phyloP scores from a whole-genome alignment of 2,797 vertebrate species.

The Bovichtus variegatus region DNA sequence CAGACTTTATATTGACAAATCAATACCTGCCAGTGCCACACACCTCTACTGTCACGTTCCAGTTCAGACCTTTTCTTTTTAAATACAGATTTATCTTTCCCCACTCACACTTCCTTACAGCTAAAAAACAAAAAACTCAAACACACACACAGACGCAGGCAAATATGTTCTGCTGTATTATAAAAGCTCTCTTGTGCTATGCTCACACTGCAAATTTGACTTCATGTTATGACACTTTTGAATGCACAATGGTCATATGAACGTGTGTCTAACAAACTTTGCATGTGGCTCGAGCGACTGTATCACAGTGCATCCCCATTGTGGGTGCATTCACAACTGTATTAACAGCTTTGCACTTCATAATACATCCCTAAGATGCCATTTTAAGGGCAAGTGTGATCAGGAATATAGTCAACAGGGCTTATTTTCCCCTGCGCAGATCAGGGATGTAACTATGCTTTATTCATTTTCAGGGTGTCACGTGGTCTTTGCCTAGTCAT shows the following conservation, averaged over 20 bases:
- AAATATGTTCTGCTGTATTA: constrained; percentile 5
- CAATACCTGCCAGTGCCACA: background rate
- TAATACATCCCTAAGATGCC: background rate
- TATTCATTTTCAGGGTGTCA: constrained; percentile 1
- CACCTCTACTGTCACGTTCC: background rate
- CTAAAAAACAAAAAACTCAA: constrained; percentile 9
- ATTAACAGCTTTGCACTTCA: background rate
- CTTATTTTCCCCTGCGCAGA: background rate
- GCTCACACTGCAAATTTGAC: background rate
- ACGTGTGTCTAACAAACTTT: background rate
- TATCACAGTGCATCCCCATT: background rate
- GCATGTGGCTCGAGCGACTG: constrained; percentile 1
- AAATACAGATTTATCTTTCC: background rate
- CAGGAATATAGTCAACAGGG: background rate
- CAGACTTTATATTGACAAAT: background rate
- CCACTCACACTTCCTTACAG: background rate
- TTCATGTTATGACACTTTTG: background rate
- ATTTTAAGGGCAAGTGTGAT: background rate
- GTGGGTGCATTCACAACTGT: background rate
- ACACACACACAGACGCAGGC: background rate
- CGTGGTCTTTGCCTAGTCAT: background rate
- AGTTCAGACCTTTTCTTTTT: background rate
- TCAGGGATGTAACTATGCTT: background rate
- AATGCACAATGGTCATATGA: background rate
- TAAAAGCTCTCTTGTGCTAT: background rate